Base-by-base conservation (phyloP, 92 coral and sea anemone species). In the Chrysogorgia sp. region DNA sequence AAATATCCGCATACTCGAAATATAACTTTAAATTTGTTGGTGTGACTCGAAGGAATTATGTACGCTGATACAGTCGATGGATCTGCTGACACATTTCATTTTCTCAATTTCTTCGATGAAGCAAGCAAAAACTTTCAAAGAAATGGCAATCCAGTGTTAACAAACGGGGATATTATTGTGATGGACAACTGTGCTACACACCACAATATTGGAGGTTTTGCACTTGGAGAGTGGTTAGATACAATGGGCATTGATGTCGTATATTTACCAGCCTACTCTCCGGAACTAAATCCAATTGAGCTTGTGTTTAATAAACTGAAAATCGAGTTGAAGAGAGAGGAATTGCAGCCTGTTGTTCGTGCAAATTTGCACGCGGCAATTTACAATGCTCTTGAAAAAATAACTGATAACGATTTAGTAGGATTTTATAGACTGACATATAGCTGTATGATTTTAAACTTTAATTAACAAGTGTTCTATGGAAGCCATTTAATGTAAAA, bases 231-330 rank as follows among this genome's bases (percentile, higher is more conserved):
- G 41, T 88, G 86, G 83, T 58, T 88, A 2, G 84, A 80, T 47
- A 58, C 68, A 19, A 75, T 84, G 2, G 88, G 88, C 8, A 43
- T 71, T 15, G 30, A 32, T 1, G 28, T 67, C 17, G 72, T 88
- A 0, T 83, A 87, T 63, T 40, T 80, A 8, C 91, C 88, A 21
- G 75, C 83, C 3, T 84, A 83, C 34, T 88, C 92, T 0, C 86
- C 86, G 4, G 88, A 84, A 63, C n/a, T 88, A 14, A 83, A 80
- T 58, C 86, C 91, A 2, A 74, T 63, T 8, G 88, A 88, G 80
- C 8, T 52, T 23, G 82, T 84, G 34, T 84, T 88, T 57, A 67
- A 84, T 43, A 88, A 88, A 50, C 79, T 88, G 21, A 88, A 88
- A 37, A 88, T 81, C 3, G 41, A 80, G 13, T 29, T 84, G 22